phyloP scores from a whole-genome alignment of 2,888 invertebrate genomes.

The Apocheima hispidaria region DNA sequence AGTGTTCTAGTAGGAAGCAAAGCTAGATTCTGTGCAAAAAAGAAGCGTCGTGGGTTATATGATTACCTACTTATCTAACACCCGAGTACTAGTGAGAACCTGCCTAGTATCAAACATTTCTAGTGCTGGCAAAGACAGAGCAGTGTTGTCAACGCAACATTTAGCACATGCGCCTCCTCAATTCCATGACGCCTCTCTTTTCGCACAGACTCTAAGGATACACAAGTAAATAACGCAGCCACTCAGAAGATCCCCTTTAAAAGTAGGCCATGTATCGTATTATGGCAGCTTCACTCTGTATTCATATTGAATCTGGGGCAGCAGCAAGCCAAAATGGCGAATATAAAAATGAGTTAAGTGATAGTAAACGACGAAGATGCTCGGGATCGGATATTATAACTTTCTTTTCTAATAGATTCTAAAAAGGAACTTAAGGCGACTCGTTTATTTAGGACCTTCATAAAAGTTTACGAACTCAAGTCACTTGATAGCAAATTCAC shows the following conservation, averaged over 20 bases:
- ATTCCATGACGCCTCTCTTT: too few species aligned
- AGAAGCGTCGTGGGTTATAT: too few species aligned
- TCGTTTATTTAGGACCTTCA: conserved; percentile 55
- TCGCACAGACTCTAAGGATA: too few species aligned
- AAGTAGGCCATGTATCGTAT: conserved; percentile 75
- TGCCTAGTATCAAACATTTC: too few species aligned
- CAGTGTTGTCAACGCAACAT: too few species aligned
- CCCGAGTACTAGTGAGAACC: too few species aligned
- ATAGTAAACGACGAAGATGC: conserved; percentile 72
- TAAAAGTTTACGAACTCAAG: conserved; percentile 54
- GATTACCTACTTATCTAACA: too few species aligned
- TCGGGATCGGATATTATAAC: conserved; percentile 68
- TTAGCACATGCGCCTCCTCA: too few species aligned
- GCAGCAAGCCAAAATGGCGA: conserved; percentile 74
- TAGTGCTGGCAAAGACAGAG: too few species aligned
- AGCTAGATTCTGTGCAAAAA: too few species aligned
- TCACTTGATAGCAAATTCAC: conserved; percentile 40
- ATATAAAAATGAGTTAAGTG: conserved; percentile 82
- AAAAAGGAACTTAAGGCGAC: conserved; percentile 57
- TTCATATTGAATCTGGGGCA: conserved; percentile 76
- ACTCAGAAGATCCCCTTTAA: conserved; percentile 57
- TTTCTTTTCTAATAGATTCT: conserved; percentile 71
- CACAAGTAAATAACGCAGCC: conserved; percentile 62
- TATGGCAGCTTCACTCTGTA: conserved; percentile 69
- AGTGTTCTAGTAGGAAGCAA: too few species aligned